A percentile compares a stretch with the other conserved stretches of the same genome.
phyloP scores from a whole-genome alignment of 2,888 invertebrate species.

The Strigamia crassipes region DNA sequence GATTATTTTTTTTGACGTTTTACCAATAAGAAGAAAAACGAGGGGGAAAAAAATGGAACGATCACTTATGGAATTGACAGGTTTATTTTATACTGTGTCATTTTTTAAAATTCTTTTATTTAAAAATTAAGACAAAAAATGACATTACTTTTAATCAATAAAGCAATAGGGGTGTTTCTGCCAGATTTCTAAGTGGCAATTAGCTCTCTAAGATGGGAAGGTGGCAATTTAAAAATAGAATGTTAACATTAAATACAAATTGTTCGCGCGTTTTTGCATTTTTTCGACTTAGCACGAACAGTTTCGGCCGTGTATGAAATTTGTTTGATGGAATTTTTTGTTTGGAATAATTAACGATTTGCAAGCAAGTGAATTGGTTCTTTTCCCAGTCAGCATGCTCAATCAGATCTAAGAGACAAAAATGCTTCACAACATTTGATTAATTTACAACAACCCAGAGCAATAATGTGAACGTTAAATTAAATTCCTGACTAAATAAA shows the following conservation, averaged over 20 bases:
- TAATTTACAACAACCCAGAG: background rate
- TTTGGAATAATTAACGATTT: background rate
- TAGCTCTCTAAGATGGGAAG: background rate
- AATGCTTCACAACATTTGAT: background rate
- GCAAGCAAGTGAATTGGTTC: background rate
- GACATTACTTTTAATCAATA: slow-evolving; percentile 2
- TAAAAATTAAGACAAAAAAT: background rate
- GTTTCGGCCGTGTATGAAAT: background rate
- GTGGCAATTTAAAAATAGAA: background rate
- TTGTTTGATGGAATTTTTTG: background rate
- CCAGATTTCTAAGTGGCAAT: slow-evolving; percentile 28
- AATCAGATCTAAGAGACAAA: background rate
- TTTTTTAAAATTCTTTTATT: no score
- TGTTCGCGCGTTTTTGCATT: background rate
- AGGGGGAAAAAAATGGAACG: background rate
- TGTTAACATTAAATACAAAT: background rate
- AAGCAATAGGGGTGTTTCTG: slow-evolving; percentile 6
- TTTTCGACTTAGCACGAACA: background rate
- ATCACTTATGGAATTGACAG: background rate
- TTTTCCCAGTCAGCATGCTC: background rate
- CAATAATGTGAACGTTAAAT: background rate
- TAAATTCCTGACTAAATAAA: background rate
- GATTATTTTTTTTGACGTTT: background rate
- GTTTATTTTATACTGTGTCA: background rate
- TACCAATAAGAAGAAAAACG: background rate